These are phyloP conservation scores for Drosophila teissieri DNA, from an alignment of 1,140 invertebrate species.

Conservation along the genomic window DNA sequence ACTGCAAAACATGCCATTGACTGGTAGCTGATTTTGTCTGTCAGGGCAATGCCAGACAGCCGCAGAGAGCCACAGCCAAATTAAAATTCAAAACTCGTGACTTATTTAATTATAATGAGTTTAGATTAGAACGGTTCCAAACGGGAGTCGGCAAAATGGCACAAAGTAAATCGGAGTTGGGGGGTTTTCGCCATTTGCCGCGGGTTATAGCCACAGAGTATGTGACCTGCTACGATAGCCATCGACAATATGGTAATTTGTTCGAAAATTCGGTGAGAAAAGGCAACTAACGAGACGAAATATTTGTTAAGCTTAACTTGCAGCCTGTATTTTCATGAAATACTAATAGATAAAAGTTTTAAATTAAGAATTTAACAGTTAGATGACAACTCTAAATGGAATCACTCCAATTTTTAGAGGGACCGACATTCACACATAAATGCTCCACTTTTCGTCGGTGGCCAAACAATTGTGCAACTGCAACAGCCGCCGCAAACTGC, in stretches of 20 bases:
- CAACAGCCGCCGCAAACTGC: constrained; percentile 15
- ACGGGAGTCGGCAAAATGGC: constrained; percentile 77
- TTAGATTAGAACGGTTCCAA: constrained; percentile 79
- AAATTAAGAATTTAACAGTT: too few species aligned
- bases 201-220: constrained; percentile 21
- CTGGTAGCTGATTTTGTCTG: constrained; percentile 74
- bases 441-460: constrained; percentile 35
- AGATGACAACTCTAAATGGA: not conserved
- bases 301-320: not conserved
- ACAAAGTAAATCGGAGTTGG: constrained; percentile 50
- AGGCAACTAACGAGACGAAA: constrained; percentile 15
- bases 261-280: constrained; percentile 28
- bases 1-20: constrained; percentile 66
- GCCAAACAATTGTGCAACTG: constrained; percentile 41
- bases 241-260: constrained; percentile 48
- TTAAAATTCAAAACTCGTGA: constrained; percentile 84
- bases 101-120: constrained; percentile 84
- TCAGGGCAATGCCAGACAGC: constrained; percentile 60
- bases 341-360: not conserved
- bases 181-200: constrained; percentile 5
- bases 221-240: constrained; percentile 35
- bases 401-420: too few species aligned
- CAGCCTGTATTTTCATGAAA: not conserved
- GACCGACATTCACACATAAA: constrained; percentile 18
- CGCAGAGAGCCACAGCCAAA: constrained; percentile 52